These are phyloP conservation scores for Mesopsocus fuscifrons DNA, from an alignment of 2,888 invertebrate genomes.

Conservation along the genomic window DNA sequence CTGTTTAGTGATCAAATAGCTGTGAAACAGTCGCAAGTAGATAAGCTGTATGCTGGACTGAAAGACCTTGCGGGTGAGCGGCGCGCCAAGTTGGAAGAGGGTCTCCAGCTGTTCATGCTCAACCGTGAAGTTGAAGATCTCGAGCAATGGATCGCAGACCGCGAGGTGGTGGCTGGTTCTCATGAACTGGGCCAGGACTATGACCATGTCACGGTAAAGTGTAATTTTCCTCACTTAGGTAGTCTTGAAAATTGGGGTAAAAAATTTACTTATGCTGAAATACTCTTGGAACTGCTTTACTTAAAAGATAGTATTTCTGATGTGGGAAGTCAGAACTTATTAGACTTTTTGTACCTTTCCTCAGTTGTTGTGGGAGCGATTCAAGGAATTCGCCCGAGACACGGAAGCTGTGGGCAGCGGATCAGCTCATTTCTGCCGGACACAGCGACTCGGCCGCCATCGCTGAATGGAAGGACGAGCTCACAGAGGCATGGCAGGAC, in stretches of 20 bases:
- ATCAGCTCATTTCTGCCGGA: conserved; percentile 84
- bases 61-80: conserved; percentile 94
- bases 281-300: too few relatives aligned
- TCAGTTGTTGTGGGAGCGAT: conserved; percentile 81
- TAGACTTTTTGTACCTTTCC: conserved; percentile 17
- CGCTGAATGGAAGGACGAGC: conserved; percentile 97
- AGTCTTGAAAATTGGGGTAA: too few relatives aligned
- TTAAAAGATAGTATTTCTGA: too few relatives aligned
- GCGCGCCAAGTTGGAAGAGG: conserved; percentile 90
- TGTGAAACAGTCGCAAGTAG: conserved; percentile 89
- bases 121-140: conserved; percentile 96
- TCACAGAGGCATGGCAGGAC: conserved; percentile 99
- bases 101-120: conserved; percentile 86
- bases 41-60: conserved; percentile 95
- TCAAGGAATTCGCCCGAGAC: conserved; percentile 95
- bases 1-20: conserved; percentile 94
- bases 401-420: conserved; percentile 92
- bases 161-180: conserved; percentile 91
- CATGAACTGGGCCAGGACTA: conserved; percentile 98
- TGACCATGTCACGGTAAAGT: conserved; percentile 76
- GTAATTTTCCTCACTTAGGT: too few relatives aligned
- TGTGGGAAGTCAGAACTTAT: too few relatives aligned
- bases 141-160: conserved; percentile 97
- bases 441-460: conserved; percentile 97
- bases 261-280: too few relatives aligned